A percentile compares a stretch with the other conserved stretches of the same genome.
Conservation (phyloP, 2,113 vertebrate genomes). For the Colossoma macropomum region DNA sequence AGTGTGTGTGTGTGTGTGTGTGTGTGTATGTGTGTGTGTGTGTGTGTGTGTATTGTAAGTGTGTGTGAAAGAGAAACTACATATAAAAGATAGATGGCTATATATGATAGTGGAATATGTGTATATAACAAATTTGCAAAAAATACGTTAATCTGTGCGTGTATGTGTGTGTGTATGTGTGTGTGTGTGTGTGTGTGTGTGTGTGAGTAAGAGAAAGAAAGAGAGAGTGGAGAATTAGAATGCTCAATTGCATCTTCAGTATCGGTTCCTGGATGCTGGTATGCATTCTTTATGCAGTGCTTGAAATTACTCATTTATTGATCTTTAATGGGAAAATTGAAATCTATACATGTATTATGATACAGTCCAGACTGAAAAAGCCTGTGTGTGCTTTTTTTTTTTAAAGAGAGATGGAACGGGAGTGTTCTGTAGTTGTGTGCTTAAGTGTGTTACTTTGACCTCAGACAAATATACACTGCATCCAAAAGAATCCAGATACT, state of each 20-base stretch:
- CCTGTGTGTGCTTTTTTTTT: too few relatives aligned
- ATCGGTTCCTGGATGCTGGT: not conserved
- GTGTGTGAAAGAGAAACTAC: slow-evolving; percentile 1
- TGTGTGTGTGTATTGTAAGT: slow-evolving; percentile 11
- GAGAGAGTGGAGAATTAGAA: not conserved
- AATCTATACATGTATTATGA: not conserved
- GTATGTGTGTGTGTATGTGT: too few relatives aligned
- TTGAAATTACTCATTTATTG: slow-evolving; percentile 30
- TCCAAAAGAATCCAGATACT: too few relatives aligned
- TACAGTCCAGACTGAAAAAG: not conserved
- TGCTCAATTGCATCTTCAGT: not conserved
- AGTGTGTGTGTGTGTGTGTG: slow-evolving; percentile 50
- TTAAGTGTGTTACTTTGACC: too few relatives aligned
- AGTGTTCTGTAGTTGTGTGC: too few relatives aligned
- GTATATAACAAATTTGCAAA: too few relatives aligned
- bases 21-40: slow-evolving; percentile 5
- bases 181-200: slow-evolving; percentile 11
- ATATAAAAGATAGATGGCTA: too few relatives aligned
- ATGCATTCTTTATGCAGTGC: not conserved
- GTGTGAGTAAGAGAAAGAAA: not conserved
- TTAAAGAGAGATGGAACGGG: too few relatives aligned
- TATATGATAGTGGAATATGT: too few relatives aligned
- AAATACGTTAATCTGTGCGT: too few relatives aligned
- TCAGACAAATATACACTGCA: too few relatives aligned
- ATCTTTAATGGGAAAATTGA: not conserved